These are phyloP conservation scores for Mormyrus iriodes DNA, from an alignment of 2,113 vertebrate species.

Conservation along the genomic window DNA sequence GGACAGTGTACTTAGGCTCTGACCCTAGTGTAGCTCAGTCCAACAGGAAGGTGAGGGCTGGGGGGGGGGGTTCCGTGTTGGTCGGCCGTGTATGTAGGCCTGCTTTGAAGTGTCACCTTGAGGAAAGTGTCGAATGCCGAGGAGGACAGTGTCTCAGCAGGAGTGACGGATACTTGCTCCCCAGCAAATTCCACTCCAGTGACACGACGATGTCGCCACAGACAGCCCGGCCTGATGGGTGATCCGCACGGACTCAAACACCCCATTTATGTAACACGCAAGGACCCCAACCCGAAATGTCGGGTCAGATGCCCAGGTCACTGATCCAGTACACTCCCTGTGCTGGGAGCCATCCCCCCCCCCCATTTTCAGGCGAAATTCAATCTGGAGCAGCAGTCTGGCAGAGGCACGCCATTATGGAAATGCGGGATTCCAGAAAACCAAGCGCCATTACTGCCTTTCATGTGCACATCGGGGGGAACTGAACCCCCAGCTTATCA, in stretches of 20 bases:
- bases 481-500: neutral
- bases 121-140: slow-evolving; percentile 63
- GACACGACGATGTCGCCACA: neutral
- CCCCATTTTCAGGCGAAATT: neutral
- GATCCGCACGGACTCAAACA: neutral
- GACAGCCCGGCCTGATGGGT: neutral
- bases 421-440: neutral
- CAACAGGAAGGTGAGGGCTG: slow-evolving; percentile 46
- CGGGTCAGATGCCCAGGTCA: neutral
- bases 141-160: slow-evolving; percentile 11
- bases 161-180: neutral
- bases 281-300: neutral
- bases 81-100: slow-evolving; percentile 60
- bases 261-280: neutral
- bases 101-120: slow-evolving; percentile 91
- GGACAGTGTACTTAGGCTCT: slow-evolving; percentile 59
- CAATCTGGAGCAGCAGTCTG: neutral
- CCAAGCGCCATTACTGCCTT: neutral
- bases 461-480: neutral
- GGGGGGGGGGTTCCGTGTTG: slow-evolving; percentile 66
- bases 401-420: neutral
- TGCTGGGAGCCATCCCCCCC: neutral
- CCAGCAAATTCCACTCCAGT: neutral
- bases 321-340: neutral
- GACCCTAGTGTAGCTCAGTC: slow-evolving; percentile 42